Conservation (phyloP, 2,888 invertebrate genomes). For the Sarcophaga rosellei region DNA sequence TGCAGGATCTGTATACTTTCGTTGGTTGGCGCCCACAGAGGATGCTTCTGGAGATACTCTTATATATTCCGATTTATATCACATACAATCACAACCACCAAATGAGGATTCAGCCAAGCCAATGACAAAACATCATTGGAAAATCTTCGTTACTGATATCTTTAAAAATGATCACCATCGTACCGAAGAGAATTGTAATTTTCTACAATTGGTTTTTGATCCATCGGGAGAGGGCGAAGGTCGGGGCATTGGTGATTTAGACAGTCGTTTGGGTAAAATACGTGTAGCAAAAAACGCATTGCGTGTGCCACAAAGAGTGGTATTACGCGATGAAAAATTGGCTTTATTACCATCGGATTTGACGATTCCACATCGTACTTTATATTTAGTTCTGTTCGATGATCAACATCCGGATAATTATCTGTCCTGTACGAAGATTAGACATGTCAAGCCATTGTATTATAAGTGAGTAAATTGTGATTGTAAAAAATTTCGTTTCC, state of each 20-base stretch:
- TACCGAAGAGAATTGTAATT: conserved; percentile 90
- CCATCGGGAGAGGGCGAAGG: conserved; percentile 87
- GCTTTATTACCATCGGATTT: conserved; percentile 88
- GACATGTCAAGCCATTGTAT: conserved; percentile 85
- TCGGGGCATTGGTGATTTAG: conserved; percentile 90
- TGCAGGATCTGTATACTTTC: conserved; percentile 89
- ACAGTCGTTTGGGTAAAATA: conserved; percentile 88
- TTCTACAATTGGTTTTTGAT: conserved; percentile 92
- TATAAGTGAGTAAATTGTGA: conserved; percentile 85
- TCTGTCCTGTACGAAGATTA: conserved; percentile 91
- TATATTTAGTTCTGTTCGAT: conserved; percentile 92
- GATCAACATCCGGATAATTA: conserved; percentile 88
- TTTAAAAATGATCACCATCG: conserved; percentile 88
- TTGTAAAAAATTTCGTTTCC: not conserved
- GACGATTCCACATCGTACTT: conserved; percentile 87
- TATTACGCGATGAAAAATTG: conserved; percentile 88
- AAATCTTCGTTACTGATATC: conserved; percentile 93
- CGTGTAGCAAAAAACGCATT: conserved; percentile 86
- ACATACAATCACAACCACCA: conserved; percentile 82
- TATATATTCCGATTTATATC: conserved; percentile 90
- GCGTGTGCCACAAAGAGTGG: conserved; percentile 80
- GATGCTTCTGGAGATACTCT: conserved; percentile 87
- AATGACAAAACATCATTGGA: conserved; percentile 91
- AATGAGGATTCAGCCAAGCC: conserved; percentile 73
- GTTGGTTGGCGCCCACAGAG: conserved; percentile 84